Evolutionary conservation across 2,888 invertebrate species (phyloP), one percentile per base, ranked within the genome.

Genomic region (Hoplodrina ambigua): DNA sequence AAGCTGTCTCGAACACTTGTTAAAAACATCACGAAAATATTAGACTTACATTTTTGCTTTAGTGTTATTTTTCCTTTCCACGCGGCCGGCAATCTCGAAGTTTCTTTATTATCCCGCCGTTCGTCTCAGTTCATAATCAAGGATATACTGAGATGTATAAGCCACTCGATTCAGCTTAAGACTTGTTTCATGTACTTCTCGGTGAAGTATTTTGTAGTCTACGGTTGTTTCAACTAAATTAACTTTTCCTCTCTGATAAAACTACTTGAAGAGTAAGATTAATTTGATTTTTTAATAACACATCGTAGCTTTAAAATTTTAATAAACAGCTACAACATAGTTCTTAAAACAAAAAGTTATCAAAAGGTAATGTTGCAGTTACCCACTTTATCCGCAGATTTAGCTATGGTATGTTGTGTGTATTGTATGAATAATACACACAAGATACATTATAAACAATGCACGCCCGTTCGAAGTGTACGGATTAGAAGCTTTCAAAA

Each of bases 401-500:
- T 8, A 37, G 33, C 37, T 7, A 37, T 37, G 37, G 37, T 37
- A 37, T 37, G 8, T 37, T 37, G 37, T 8, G 37, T 8, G 8
- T 37, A 8, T 37, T 8, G 8, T 1, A 37, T 37, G 37, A 8
- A 7, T 37, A 37, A 77, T 52, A 19, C 68, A 58, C 65, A 71
- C 58, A 57, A 69, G 58, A 81, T 83, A 84, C 83, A 82, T 84
- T 84, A 87, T 75, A 83, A 86, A 87, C 83, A 87, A 79, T 82
- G 72, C 83, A 84, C 78, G 73, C 79, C 80, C 84, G 83, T 87
- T 88, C 86, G 84, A 89, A 90, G 88, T 89, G 87, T 87, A 85
- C 77, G 86, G 89, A 91, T 92, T 90, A 91, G 90, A 86, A 89
- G 92, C 91, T 92, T 91, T 91, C 89, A 91, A 91, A 91, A 91